These are phyloP conservation scores for Carlito syrichta DNA, from an alignment of 2,113 vertebrate species.

Conservation along the genomic window DNA sequence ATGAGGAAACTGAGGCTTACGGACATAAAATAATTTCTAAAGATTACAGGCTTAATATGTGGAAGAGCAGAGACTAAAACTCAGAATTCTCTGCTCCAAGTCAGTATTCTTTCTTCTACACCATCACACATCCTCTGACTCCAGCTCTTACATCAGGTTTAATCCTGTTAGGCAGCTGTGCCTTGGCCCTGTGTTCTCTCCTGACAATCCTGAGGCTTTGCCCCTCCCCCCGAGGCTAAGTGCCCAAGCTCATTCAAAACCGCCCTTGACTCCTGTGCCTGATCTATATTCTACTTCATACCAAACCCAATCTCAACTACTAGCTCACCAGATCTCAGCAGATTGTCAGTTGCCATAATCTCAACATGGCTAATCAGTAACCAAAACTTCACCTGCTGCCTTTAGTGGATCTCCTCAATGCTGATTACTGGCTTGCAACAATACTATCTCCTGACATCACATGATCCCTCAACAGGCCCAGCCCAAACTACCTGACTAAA, in stretches of 20 bases:
- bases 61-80: not conserved
- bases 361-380: not conserved
- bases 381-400: not conserved
- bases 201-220: not conserved
- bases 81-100: not conserved
- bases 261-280: not conserved
- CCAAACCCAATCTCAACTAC: not conserved
- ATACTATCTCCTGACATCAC: not conserved
- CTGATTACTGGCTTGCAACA: not conserved
- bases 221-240: not conserved
- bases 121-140: not conserved
- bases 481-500: not conserved
- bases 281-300: not conserved
- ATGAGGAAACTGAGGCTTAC: not conserved
- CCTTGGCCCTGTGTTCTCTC: not conserved
- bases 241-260: not conserved
- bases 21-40: not conserved
- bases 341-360: not conserved
- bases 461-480: not conserved
- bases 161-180: not conserved
- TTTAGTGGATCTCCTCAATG: not conserved
- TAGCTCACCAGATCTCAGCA: not conserved
- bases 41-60: not conserved
- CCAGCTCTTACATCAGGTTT: not conserved
- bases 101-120: not conserved